A percentile compares a stretch with the other conserved stretches of the same genome.
Evolutionary conservation across 2,888 invertebrate species (phyloP).

Genomic region (Scotopteryx bipunctaria): DNA sequence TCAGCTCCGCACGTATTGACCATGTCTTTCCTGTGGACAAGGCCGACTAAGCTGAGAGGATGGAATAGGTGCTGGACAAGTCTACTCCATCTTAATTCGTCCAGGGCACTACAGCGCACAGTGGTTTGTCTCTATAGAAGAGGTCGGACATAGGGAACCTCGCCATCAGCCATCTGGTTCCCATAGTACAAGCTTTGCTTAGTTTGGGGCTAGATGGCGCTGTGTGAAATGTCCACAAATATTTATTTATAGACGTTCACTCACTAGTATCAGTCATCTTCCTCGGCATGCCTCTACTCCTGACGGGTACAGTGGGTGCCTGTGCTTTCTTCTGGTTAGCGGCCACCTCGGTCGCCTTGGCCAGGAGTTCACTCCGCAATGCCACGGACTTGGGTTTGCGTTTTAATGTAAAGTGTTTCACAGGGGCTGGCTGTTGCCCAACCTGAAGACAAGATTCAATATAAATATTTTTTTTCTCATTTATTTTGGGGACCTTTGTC

Average conservation of each 20-base stretch:
- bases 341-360: conserved; percentile 95
- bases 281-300: conserved; percentile 92
- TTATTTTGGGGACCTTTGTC: no score
- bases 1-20: no score
- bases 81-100: no score
- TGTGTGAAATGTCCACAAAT: not conserved
- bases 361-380: conserved; percentile 93
- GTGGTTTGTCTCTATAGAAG: no score
- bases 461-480: no score
- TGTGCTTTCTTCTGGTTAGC: conserved; percentile 94
- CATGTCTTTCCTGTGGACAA: no score
- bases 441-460: conserved; percentile 78
- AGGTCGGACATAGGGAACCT: no score
- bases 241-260: conserved; percentile 47
- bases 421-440: conserved; percentile 91
- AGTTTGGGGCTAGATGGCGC: no score
- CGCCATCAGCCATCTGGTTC: no score
- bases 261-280: conserved; percentile 98
- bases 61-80: no score
- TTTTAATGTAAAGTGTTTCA: conserved; percentile 96
- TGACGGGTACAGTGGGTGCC: conserved; percentile 93
- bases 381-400: conserved; percentile 97
- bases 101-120: no score
- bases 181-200: no score
- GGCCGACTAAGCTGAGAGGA: not conserved